Conservation (phyloP, 1,140 invertebrate species). For the Octopus bimaculoides region DNA sequence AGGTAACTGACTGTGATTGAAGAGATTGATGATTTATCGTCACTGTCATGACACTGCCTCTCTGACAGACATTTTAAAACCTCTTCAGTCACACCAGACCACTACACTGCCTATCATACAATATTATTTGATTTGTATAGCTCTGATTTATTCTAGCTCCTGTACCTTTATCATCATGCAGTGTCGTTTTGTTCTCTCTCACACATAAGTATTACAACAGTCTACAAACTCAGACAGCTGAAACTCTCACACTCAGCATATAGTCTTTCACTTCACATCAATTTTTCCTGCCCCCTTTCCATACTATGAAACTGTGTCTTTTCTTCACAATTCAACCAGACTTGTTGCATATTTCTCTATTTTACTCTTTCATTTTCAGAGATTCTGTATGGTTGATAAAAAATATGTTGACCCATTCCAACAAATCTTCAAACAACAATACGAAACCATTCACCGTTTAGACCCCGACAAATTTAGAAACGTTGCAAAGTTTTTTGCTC, state of each 20-base stretch:
- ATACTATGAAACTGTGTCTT: neutral
- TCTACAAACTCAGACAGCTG: no score
- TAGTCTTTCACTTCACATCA: neutral
- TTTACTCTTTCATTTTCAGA: slow-evolving; percentile 35
- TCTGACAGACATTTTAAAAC: no score
- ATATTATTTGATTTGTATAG: no score
- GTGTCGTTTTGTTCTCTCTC: no score
- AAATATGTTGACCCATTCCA: slow-evolving; percentile 88
- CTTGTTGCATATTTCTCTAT: neutral
- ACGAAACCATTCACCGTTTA: slow-evolving; percentile 81
- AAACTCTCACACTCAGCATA: neutral
- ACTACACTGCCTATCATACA: no score
- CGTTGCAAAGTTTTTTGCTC: slow-evolving; percentile 96
- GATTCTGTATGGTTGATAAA: slow-evolving; percentile 54
- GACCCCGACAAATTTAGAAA: slow-evolving; percentile 97
- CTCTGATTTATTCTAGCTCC: no score
- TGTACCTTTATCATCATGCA: no score
- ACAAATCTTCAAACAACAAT: slow-evolving; percentile 93
- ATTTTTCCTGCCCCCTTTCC: neutral
- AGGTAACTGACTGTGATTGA: no score
- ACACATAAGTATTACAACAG: no score
- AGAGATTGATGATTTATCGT: no score
- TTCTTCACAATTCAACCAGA: neutral
- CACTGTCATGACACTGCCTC: no score
- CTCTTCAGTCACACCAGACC: no score